These are phyloP conservation scores for Slavum lentiscoides DNA, from an alignment of 2,888 invertebrate species.

Conservation along the genomic window DNA sequence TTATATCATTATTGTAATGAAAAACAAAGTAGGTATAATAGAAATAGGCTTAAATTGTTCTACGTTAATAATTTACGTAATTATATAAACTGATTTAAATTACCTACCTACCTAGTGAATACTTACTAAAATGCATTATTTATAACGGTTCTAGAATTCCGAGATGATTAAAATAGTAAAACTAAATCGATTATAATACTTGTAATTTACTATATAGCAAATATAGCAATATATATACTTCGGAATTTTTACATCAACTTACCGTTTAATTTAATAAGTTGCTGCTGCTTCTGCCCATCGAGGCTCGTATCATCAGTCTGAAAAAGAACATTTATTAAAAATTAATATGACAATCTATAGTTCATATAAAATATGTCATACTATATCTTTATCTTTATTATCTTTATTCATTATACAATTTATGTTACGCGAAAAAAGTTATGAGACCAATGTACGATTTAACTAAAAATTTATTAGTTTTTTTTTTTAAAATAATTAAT, in stretches of 20 bases:
- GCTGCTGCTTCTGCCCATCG: constrained; percentile 46
- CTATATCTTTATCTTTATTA: background rate
- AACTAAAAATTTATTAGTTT: background rate
- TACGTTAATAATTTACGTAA: no score
- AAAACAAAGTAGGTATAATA: no score
- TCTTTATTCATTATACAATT: background rate
- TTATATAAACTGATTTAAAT: no score
- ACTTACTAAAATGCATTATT: no score
- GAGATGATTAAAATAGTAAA: no score
- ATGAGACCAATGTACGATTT: background rate
- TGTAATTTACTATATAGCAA: no score
- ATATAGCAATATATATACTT: no score
- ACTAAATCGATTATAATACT: no score
- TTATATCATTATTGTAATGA: no score
- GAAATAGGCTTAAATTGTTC: no score
- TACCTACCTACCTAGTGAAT: no score
- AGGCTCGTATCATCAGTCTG: constrained; percentile 36
- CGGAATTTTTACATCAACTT: constrained; percentile 9
- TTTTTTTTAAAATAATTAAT: background rate
- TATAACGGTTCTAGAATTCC: no score
- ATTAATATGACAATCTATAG: background rate
- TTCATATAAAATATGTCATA: background rate
- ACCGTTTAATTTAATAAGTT: constrained; percentile 35
- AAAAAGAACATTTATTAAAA: constrained; percentile 19
- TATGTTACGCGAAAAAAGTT: background rate